A percentile compares a stretch with the other conserved stretches of the same genome.
Conservation (phyloP, 1,140 invertebrate genomes). For the Aphis craccivora region DNA sequence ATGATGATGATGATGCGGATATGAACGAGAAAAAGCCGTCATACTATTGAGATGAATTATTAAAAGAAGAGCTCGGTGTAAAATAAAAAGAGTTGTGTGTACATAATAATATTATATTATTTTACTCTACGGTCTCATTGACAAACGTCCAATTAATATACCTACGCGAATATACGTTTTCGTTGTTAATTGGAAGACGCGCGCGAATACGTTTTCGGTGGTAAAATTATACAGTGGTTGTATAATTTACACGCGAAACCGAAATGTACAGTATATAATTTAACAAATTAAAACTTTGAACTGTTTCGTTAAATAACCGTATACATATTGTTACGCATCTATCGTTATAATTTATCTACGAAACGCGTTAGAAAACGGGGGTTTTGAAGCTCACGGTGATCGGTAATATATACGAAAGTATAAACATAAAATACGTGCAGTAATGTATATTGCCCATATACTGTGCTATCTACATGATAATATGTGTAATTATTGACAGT, state of each 20-base stretch:
- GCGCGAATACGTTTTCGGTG: background rate
- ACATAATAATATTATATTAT: background rate
- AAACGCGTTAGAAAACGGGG: background rate
- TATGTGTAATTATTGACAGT: background rate
- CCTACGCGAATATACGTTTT: too few species aligned
- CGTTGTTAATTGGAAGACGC: constrained; percentile 3
- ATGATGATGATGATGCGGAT: background rate
- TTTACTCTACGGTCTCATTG: background rate
- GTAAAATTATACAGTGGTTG: background rate
- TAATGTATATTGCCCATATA: background rate
- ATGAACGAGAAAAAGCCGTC: background rate
- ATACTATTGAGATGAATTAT: background rate
- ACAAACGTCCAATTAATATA: constrained; percentile 20
- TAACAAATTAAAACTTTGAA: background rate
- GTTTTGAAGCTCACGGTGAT: background rate
- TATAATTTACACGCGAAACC: background rate
- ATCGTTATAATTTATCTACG: background rate
- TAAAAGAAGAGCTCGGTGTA: background rate
- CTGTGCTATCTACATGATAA: background rate
- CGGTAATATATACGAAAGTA: background rate
- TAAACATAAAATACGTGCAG: background rate
- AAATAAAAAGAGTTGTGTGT: background rate
- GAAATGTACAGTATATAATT: background rate
- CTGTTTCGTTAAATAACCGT: background rate
- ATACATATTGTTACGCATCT: background rate